Percentiles rank a stretch among this genome's conserved stretches.
These are phyloP conservation scores for Bombus huntii DNA, from an alignment of 1,140 invertebrate genomes.

Conservation along the genomic window DNA sequence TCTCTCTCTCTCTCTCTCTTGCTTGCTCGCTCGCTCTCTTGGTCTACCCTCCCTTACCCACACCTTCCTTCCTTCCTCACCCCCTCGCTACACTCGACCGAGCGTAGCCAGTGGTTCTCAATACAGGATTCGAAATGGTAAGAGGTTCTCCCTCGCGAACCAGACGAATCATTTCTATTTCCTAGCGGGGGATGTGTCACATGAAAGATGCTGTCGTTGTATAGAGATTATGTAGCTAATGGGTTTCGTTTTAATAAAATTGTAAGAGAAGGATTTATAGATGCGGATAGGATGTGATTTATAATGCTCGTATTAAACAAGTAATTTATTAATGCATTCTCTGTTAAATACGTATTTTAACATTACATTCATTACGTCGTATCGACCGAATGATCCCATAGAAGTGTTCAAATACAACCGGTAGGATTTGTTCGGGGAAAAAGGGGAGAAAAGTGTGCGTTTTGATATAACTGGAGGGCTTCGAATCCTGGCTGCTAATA, in stretches of 20 bases:
- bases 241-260: background rate
- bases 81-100: conserved; percentile 60
- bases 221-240: background rate
- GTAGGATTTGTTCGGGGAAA: background rate
- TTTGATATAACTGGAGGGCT: background rate
- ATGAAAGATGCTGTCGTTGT: background rate
- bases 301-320: too few relatives aligned
- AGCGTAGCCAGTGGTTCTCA: conserved; percentile 68
- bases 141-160: conserved; percentile 29
- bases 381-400: background rate
- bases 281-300: too few relatives aligned
- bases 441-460: background rate
- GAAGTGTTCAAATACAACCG: background rate
- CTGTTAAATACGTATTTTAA: background rate
- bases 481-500: conserved; percentile 21
- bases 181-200: background rate
- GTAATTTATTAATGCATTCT: background rate
- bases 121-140: background rate
- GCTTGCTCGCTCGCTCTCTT: conserved; percentile 55
- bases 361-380: background rate
- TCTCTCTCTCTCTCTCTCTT: conserved; percentile 40
- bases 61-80: conserved; percentile 50
- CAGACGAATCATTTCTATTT: background rate
- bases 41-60: conserved; percentile 45
- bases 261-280: too few relatives aligned